Percentiles rank a stretch among this genome's conserved stretches.
Evolutionary conservation across 2,888 invertebrate genomes (phyloP).

Genomic region (Vandiemenella viatica): DNA sequence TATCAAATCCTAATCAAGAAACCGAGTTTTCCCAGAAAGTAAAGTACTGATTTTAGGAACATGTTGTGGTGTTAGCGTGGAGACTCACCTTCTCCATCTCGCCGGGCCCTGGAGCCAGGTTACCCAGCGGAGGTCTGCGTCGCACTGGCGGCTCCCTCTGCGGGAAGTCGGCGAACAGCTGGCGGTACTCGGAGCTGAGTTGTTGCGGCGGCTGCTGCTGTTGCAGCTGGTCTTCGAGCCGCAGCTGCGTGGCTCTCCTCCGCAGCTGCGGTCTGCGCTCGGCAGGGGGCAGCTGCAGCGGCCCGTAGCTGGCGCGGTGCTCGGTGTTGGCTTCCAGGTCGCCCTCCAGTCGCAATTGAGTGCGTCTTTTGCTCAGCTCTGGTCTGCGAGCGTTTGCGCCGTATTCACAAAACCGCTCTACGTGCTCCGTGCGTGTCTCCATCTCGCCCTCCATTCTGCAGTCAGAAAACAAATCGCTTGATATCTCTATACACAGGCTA

Average conservation of each 20-base stretch:
- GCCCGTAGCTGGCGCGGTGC: background rate
- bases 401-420: background rate
- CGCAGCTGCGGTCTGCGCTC: background rate
- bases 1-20: too few relatives aligned
- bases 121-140: background rate
- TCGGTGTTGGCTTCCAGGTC: slow-evolving; percentile 30
- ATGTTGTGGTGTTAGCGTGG: too few relatives aligned
- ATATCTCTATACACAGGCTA: too few relatives aligned
- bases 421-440: background rate
- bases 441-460: background rate
- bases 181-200: background rate
- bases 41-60: too few relatives aligned
- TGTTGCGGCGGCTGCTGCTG: background rate
- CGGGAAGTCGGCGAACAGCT: background rate
- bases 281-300: background rate
- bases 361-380: slow-evolving; percentile 26
- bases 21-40: too few relatives aligned
- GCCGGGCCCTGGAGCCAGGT: background rate
- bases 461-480: too few relatives aligned
- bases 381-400: slow-evolving; percentile 25
- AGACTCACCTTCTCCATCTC: background rate
- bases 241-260: background rate
- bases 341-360: slow-evolving; percentile 35
- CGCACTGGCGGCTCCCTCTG: background rate
- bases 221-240: background rate